phyloP scores from a whole-genome alignment of 2,113 vertebrate species.

The Eptesicus fuscus region DNA sequence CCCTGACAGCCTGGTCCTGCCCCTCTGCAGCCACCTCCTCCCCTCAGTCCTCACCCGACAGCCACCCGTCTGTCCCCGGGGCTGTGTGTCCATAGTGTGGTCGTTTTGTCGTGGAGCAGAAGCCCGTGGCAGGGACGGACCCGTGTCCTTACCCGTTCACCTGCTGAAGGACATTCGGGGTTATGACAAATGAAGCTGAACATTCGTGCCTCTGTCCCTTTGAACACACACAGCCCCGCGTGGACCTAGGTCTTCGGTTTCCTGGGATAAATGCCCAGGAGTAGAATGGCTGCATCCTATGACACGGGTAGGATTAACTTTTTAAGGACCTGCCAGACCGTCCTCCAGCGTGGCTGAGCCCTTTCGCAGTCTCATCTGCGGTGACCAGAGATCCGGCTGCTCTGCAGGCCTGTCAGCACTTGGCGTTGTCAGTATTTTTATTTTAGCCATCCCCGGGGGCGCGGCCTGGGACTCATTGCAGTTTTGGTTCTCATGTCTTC shows the following conservation, averaged over 20 bases:
- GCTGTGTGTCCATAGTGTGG: neutral
- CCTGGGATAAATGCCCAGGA: neutral
- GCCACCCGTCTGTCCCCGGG: neutral
- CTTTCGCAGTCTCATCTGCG: neutral
- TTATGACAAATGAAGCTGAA: neutral
- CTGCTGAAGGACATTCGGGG: neutral
- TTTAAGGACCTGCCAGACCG: neutral
- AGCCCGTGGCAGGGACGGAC: fast-evolving
- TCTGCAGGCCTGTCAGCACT: neutral
- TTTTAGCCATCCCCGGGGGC: neutral
- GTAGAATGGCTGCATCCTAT: fast-evolving
- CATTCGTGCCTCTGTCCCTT: neutral
- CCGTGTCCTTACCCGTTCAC: neutral
- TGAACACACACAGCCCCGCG: neutral
- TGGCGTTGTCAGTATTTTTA: neutral
- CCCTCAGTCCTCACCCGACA: neutral
- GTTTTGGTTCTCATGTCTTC: neutral
- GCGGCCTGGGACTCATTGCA: fast-evolving
- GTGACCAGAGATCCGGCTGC: neutral
- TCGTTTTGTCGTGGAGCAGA: neutral
- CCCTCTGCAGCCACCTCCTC: neutral
- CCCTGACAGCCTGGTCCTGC: fast-evolving
- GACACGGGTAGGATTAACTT: neutral
- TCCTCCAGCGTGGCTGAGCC: neutral
- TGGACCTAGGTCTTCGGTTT: neutral